Percentiles rank a stretch among this genome's conserved stretches.
Conservation (phyloP, 1,140 invertebrate genomes). For the Thereuonema tuberculata region DNA sequence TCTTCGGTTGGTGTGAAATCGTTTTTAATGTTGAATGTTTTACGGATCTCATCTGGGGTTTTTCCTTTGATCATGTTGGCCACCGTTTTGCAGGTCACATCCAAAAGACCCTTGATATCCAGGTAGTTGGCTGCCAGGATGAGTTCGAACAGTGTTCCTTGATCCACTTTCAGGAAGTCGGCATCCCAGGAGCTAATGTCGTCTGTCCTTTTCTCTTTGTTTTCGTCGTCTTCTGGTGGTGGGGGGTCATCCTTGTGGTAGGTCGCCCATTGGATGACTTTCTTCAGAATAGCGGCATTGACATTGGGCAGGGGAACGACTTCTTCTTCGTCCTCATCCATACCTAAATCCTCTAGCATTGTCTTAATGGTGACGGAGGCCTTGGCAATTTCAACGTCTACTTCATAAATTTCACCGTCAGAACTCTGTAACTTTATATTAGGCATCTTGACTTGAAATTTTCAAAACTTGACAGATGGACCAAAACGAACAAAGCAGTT, state of each 20-base stretch:
- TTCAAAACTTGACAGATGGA: too few relatives aligned
- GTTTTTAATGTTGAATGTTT: constrained; percentile 99
- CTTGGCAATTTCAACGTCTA: constrained; percentile 95
- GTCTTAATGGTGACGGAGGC: constrained; percentile 98
- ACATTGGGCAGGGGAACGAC: constrained; percentile 96
- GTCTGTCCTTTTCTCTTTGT: constrained; percentile 95
- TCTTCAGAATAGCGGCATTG: constrained; percentile 90
- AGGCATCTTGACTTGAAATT: constrained; percentile 53
- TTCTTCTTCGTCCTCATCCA: constrained; percentile 91
- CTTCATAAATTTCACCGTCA: constrained; percentile 91
- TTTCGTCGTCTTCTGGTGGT: constrained; percentile 91
- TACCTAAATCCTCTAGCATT: constrained; percentile 83
- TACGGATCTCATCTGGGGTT: constrained; percentile 95
- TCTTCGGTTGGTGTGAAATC: constrained; percentile 93
- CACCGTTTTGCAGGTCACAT: constrained; percentile 98
- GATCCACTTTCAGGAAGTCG: constrained; percentile 92
- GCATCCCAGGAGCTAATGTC: constrained; percentile 99
- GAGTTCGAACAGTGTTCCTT: constrained; percentile 72
- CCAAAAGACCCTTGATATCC: constrained; percentile 90
- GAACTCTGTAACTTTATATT: constrained; percentile 87
- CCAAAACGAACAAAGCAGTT: too few relatives aligned
- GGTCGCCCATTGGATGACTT: constrained; percentile 91
- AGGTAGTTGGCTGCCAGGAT: constrained; percentile 86
- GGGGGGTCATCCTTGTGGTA: constrained; percentile 93
- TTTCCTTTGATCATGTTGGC: constrained; percentile 99